phyloP scores from a whole-genome alignment of 2,113 vertebrate species.

The Phainopepla nitens region DNA sequence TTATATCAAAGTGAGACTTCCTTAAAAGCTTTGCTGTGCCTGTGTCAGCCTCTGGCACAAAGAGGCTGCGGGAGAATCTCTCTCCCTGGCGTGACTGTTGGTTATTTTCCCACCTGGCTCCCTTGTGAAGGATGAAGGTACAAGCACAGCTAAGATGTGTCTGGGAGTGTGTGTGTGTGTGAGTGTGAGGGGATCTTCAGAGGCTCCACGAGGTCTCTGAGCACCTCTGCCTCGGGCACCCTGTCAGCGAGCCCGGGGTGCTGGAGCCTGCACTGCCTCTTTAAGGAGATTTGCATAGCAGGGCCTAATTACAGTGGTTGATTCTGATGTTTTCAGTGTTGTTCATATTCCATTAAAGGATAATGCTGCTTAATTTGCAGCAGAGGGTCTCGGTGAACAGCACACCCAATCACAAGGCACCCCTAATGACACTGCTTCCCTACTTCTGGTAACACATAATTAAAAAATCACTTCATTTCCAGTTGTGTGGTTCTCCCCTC shows the following conservation, averaged over 20 bases:
- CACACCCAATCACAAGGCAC: slow-evolving; percentile 45
- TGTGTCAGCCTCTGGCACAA: background rate
- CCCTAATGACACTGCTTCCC: slow-evolving; percentile 60
- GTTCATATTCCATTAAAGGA: slow-evolving; percentile 65
- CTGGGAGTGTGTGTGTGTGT: background rate
- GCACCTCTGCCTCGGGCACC: background rate
- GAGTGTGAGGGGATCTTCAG: background rate
- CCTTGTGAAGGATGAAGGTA: background rate
- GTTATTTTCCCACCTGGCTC: background rate
- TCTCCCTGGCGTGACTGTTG: background rate
- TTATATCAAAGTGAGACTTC: background rate
- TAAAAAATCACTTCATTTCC: slow-evolving; percentile 62
- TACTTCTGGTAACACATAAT: slow-evolving; percentile 58
- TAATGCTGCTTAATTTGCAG: slow-evolving; percentile 58
- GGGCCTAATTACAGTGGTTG: slow-evolving; percentile 56
- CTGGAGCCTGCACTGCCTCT: background rate
- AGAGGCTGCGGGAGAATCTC: background rate
- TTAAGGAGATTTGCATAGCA: slow-evolving; percentile 50
- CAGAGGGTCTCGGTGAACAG: slow-evolving; percentile 45
- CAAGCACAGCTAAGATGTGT: background rate
- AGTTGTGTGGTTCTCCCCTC: slow-evolving; percentile 52
- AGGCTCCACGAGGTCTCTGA: background rate
- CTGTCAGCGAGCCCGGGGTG: background rate
- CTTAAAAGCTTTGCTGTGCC: background rate
- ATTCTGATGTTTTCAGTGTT: slow-evolving; percentile 45